Evolutionary conservation across 2,797 vertebrate genomes (phyloP).

Genomic region (Pseudopleuronectes americanus): DNA sequence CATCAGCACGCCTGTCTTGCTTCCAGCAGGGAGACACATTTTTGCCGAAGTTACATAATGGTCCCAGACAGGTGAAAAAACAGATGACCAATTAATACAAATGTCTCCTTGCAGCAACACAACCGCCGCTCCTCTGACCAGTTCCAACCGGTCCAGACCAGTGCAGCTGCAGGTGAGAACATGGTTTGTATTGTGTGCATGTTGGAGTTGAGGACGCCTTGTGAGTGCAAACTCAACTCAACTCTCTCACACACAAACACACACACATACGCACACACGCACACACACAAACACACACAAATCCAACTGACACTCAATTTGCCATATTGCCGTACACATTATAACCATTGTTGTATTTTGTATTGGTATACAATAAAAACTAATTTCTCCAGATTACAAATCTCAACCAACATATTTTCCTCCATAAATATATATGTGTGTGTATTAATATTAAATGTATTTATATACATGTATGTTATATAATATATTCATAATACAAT

Average conservation of each 20-base stretch:
- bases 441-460: no score
- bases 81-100: slow-evolving; percentile 66
- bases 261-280: no score
- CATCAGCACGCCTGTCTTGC: slow-evolving; percentile 21
- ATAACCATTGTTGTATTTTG: no score
- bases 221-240: background rate
- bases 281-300: no score
- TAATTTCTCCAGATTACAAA: no score
- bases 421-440: no score
- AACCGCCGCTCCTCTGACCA: slow-evolving; percentile 29
- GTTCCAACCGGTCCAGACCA: slow-evolving; percentile 30
- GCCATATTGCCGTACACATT: no score
- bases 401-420: no score
- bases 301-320: no score
- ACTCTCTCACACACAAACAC: background rate
- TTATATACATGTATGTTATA: no score
- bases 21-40: slow-evolving; percentile 51
- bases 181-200: slow-evolving; percentile 10
- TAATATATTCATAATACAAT: no score
- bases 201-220: slow-evolving; percentile 14
- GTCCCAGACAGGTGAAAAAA: slow-evolving; percentile 71
- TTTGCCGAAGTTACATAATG: slow-evolving; percentile 64
- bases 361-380: no score
- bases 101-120: slow-evolving; percentile 45
- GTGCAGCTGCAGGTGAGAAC: slow-evolving; percentile 57